Evolutionary conservation across 2,888 invertebrate species (phyloP).

Genomic region (Stenodema calcarata): DNA sequence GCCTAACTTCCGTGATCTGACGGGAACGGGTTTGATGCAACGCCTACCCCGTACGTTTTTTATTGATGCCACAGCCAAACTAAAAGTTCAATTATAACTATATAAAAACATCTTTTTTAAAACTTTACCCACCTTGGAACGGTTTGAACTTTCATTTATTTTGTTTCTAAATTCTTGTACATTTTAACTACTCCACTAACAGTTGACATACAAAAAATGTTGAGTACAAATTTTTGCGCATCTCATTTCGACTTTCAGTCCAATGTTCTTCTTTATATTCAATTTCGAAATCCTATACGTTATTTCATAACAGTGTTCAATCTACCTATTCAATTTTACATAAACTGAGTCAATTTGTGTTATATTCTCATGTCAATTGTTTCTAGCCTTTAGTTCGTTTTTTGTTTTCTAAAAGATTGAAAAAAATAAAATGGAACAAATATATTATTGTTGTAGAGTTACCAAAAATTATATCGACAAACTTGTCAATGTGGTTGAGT

Average conservation of each 20-base stretch:
- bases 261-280: neutral
- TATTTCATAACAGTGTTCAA: neutral
- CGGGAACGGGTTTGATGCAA: too few relatives aligned
- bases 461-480: neutral
- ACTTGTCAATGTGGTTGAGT: neutral
- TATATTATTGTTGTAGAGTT: neutral
- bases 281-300: neutral
- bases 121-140: too few relatives aligned
- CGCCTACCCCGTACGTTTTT: too few relatives aligned
- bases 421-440: neutral
- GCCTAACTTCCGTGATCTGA: too few relatives aligned
- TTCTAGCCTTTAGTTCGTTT: neutral
- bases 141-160: too few relatives aligned
- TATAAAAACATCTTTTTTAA: too few relatives aligned
- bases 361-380: conserved; percentile 3
- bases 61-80: too few relatives aligned
- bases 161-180: too few relatives aligned
- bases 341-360: conserved; percentile 5
- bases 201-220: too few relatives aligned
- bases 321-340: neutral
- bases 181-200: too few relatives aligned
- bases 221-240: neutral
- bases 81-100: too few relatives aligned
- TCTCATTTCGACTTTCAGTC: neutral
- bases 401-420: neutral